Evolutionary conservation across 2,113 vertebrate genomes (phyloP).

Genomic region (Oryzias woworae): DNA sequence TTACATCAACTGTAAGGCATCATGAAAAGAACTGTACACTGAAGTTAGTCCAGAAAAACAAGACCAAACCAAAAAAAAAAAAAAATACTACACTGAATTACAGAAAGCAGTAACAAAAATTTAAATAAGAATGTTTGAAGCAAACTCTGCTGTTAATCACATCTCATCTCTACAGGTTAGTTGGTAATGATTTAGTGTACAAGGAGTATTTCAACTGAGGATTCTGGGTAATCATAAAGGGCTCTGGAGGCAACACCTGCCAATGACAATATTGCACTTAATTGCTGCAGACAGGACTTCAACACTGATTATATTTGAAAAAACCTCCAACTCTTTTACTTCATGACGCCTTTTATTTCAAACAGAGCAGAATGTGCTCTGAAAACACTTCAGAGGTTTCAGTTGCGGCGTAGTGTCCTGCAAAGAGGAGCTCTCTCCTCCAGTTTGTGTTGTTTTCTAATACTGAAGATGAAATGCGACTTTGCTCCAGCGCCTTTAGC

Average conservation of each 20-base stretch:
- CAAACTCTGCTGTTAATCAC: not conserved
- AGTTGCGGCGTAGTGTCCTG: too few relatives aligned
- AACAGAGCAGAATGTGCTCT: too few relatives aligned
- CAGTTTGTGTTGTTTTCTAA: too few relatives aligned
- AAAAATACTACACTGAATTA: slow-evolving; percentile 26
- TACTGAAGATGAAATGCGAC: too few relatives aligned
- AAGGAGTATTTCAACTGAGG: not conserved
- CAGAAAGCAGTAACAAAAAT: slow-evolving; percentile 29
- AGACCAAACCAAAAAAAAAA: slow-evolving; percentile 1
- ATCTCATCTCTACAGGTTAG: not conserved
- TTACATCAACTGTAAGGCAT: slow-evolving; percentile 64
- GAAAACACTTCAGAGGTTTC: too few relatives aligned
- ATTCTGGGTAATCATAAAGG: not conserved
- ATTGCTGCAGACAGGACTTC: too few relatives aligned
- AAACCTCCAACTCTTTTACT: too few relatives aligned
- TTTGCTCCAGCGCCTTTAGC: too few relatives aligned
- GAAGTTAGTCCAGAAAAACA: slow-evolving; percentile 11
- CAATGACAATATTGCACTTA: not conserved
- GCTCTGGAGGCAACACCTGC: not conserved
- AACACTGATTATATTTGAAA: too few relatives aligned
- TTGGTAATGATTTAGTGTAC: not conserved
- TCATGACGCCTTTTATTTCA: too few relatives aligned
- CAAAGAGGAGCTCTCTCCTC: too few relatives aligned
- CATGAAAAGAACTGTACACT: slow-evolving; percentile 51
- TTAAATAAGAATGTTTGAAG: slow-evolving; percentile 1